Base-by-base conservation (phyloP, 1,140 invertebrate species). In the Manduca sexta region DNA sequence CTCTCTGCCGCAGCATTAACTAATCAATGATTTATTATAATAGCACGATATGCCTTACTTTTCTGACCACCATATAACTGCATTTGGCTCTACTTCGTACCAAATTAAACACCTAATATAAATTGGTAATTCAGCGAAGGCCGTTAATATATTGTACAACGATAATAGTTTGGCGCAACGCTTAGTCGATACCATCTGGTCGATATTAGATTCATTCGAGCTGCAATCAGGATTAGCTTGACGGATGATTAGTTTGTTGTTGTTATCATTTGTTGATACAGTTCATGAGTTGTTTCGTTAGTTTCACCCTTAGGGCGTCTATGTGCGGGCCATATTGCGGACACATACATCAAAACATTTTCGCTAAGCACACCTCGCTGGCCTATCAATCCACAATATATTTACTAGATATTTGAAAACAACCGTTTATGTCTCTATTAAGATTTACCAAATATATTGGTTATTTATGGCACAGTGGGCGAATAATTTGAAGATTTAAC, bases 191-290 rank as follows among this genome's bases (percentile, higher is more conserved):
- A 79, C 76, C 75, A 82, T 78, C 82, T 79, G 76, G 68, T 85
- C 79, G 78, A 78, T 74, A 74, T 81, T 84, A 83, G 81, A 84
- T 75, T 78, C 72, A 74, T 78, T 80, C 64, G 77, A 76, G 69
- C 72, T 74, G 67, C 74, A 80, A 74, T 81, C 78, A 78, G 73
- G 70, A 73, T 74, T 83, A 83, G 79, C 66, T 77, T 77, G 73
- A 76, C 67, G 54, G 59, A 68, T 56, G 56, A 70, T 83, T 76
- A 76, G 71, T 80, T 82, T 82, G 64, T 79, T 77, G 56, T 82
- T 79, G 64, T 81, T 75, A 74, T 77, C 49, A 47, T 77, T 71
- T 74, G 61, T 78, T 77, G 45, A 65, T 73, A 74, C 61, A 58
- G 62, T 70, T 71, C 72, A 56, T 76, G 65, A 70, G 66, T 71